Evolutionary conservation across 2,888 invertebrate species (phyloP), one percentile per base, ranked within the genome.

Genomic region (Amphipoea lucens): DNA sequence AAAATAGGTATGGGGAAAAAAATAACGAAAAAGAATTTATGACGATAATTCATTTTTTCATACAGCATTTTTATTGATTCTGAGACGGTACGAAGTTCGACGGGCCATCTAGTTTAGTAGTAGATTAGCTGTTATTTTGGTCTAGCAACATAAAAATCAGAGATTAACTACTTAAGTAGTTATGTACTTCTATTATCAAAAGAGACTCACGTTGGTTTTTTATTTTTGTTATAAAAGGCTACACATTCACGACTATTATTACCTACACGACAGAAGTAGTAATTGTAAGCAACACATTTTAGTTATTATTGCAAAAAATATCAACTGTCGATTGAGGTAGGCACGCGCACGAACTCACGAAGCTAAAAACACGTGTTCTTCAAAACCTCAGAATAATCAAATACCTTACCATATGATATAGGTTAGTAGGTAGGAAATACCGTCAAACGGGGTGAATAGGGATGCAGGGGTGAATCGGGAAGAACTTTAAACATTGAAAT

Each of bases 291-390:
- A 69, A 20, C 20, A 2, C 36, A 54, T 40, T 57, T 57, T 11
- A 40, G 11, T n/a, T 9, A 17, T 69, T 48, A 29, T 36, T 70
- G 23, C 23, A 36, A 23, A 23, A 77, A 77, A 29, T 54, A 57
- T 45, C 14, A 75, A 77, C n/a, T 11, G 54, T 36, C 54, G n/a
- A 66, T 45, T 66, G n/a, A 48, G n/a, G n/a, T 54, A 20, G 11
- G 17, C 17, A 23, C 63, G 66, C 29, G 29, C 40, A 12, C 11
- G 45, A 11, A n/a, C 29, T 23, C 40, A 12, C 11, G 45, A 11
- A n/a, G 45, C 6, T 60, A 60, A 48, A 60, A 77, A 67, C 78
- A 78, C 78, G 78, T 78, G 77, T 57, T 66, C 0, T 4, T 40
- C 20, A 60, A 57, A 67, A 17, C 40, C 23, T 11, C 45, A 11